Evolutionary conservation across 2,113 vertebrate species (phyloP).

Genomic region (Paramormyrops kingsleyae): DNA sequence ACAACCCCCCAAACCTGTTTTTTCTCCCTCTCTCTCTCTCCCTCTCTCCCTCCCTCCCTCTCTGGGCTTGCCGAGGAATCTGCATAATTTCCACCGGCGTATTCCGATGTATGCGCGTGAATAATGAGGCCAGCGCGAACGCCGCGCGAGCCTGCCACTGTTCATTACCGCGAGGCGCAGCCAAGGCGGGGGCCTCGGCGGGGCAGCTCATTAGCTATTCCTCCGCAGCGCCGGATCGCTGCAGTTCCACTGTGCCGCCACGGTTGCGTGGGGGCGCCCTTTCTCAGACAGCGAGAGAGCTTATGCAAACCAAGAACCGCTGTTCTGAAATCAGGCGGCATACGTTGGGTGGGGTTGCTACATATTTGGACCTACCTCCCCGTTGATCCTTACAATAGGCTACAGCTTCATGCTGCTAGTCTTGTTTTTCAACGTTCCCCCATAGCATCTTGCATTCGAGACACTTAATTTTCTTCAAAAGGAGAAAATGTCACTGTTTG

Average conservation of each 20-base stretch:
- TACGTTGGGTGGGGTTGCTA: not conserved
- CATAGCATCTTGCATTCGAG: not conserved
- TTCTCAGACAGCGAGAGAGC: not conserved
- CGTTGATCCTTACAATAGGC: not conserved
- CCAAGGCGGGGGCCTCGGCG: constrained; percentile 39
- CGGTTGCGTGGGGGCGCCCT: not conserved
- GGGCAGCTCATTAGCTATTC: constrained; percentile 50
- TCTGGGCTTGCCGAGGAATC: constrained; percentile 33
- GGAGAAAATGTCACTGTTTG: not conserved
- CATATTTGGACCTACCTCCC: not conserved
- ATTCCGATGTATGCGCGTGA: constrained; percentile 54
- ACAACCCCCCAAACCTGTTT: constrained; percentile 14
- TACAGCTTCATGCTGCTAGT: not conserved
- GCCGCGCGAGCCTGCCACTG: constrained; percentile 48
- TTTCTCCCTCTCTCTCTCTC: constrained; percentile 22
- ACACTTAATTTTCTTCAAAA: not conserved
- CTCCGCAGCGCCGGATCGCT: constrained; percentile 35
- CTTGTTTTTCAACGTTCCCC: not conserved
- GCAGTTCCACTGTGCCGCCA: not conserved
- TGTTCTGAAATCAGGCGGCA: not conserved
- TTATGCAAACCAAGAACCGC: not conserved
- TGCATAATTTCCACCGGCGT: constrained; percentile 49
- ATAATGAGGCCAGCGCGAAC: constrained; percentile 49
- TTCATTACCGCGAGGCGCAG: constrained; percentile 43
- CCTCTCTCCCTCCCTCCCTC: constrained; percentile 24